These are phyloP conservation scores for Lonchura striata DNA, from an alignment of 2,113 vertebrate genomes.

Conservation along the genomic window DNA sequence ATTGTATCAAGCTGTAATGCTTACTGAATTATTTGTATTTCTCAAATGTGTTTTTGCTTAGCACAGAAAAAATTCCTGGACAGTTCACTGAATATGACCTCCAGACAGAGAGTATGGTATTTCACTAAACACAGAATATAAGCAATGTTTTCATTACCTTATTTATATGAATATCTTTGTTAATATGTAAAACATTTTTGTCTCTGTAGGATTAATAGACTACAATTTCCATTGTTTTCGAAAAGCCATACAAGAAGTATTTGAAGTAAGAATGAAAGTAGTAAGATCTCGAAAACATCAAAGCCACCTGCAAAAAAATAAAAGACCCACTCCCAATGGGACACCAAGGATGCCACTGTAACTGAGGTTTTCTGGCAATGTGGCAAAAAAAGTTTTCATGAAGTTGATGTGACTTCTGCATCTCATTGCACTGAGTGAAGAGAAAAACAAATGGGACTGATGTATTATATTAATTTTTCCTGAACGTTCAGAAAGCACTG, in stretches of 20 bases:
- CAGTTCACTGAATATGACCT: neutral
- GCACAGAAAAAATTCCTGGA: neutral
- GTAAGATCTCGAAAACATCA: conserved; percentile 87
- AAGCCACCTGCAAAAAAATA: conserved; percentile 83
- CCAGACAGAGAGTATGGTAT: neutral
- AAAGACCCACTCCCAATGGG: conserved; percentile 79
- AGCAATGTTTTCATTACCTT: neutral
- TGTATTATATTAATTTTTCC: conserved; percentile 30
- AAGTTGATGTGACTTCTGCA: conserved; percentile 34
- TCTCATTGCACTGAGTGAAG: conserved; percentile 54
- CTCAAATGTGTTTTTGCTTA: neutral
- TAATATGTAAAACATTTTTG: conserved; percentile 24
- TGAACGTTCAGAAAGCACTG: conserved; percentile 60
- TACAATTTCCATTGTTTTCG: conserved; percentile 98
- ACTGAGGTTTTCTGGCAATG: neutral
- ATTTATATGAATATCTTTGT: neutral
- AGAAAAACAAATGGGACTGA: conserved; percentile 32
- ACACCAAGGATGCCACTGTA: conserved; percentile 72
- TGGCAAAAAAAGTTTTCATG: conserved; percentile 11
- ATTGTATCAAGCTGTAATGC: neutral
- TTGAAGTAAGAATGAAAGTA: conserved; percentile 90
- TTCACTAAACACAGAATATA: neutral
- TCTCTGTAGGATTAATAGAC: conserved; percentile 87
- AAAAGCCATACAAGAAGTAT: conserved; percentile 95
- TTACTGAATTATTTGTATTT: neutral